These are phyloP conservation scores for Crotalus viridis DNA, from an alignment of 2,113 vertebrate genomes.

Conservation along the genomic window DNA sequence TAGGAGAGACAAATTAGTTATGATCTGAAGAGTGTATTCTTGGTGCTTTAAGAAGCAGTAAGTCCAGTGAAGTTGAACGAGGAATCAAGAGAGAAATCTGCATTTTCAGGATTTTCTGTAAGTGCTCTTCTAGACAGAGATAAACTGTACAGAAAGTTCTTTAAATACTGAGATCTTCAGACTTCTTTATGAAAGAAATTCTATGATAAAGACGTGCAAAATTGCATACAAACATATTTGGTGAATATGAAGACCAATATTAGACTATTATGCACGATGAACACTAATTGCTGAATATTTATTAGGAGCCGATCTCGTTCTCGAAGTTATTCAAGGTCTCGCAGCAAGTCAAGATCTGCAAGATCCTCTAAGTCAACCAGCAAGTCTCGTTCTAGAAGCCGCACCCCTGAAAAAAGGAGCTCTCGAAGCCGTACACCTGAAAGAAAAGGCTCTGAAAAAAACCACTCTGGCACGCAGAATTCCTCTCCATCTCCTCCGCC, in stretches of 20 bases:
- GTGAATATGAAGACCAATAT: not conserved
- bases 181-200: not conserved
- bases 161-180: not conserved
- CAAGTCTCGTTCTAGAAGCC: constrained; percentile 61
- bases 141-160: not conserved
- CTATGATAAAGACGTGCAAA: not conserved
- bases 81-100: not conserved
- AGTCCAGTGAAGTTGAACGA: not conserved
- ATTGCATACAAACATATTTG: not conserved
- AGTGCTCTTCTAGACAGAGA: not conserved
- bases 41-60: not conserved
- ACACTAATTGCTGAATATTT: constrained; percentile 28
- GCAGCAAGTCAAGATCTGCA: constrained; percentile 64
- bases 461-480: constrained; percentile 63
- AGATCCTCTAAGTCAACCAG: constrained; percentile 54
- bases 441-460: constrained; percentile 70
- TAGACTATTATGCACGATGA: not conserved
- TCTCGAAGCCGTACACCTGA: constrained; percentile 69
- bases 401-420: constrained; percentile 70
- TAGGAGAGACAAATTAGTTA: not conserved
- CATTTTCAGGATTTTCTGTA: not conserved
- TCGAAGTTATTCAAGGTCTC: constrained; percentile 72
- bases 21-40: not conserved
- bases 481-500: constrained; percentile 68
- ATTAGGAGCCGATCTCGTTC: constrained; percentile 68